Base-by-base conservation (phyloP, 1,140 invertebrate species). In the Brachionus angularis region DNA sequence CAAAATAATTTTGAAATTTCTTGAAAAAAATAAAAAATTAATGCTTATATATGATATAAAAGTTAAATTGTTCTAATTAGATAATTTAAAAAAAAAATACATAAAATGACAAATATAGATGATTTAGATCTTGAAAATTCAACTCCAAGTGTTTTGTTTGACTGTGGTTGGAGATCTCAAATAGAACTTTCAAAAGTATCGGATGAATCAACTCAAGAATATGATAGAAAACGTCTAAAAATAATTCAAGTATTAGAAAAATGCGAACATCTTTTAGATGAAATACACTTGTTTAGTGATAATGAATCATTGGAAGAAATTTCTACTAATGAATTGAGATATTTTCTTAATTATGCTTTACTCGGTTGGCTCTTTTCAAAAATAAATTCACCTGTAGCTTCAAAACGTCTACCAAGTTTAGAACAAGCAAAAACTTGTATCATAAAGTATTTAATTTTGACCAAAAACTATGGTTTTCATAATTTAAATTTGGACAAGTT, bases 291-390 rank as follows among this genome's bases (percentile, higher is more conserved):
- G 79, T 96, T 95, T 76, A 93, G 91, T 79, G 78, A 79, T 31
- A 96, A 96, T 82, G 93, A 96, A 84, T 83, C 82, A 25, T 83
- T 91, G 44, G 89, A 93, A 58, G 93, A 96, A 83, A 78, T 96
- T 10, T 80, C 90, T 0, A 91, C 91, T 12, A 86, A 88, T 73
- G 87, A 91, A 76, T 78, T 96, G 1, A 90, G 90, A 76, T 83
- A 76, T 72, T 73, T 72, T 12, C 23, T 42, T 3, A 50, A 31
- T 53, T 50, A 55, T 31, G 52, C 21, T 46, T 39, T 50, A 5
- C 4, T 64, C 3, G 72, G 23, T 8, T 44, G 49, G 46, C 14
- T 53, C 5, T 42, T 12, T 29, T 71, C 33, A 18, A 52, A 70
- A 36, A n/a, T 29, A 31, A 18, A 12, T 8, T 36, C 67, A 18